phyloP scores from a whole-genome alignment of 2,888 invertebrate species.

The Drosophila koepferae region DNA sequence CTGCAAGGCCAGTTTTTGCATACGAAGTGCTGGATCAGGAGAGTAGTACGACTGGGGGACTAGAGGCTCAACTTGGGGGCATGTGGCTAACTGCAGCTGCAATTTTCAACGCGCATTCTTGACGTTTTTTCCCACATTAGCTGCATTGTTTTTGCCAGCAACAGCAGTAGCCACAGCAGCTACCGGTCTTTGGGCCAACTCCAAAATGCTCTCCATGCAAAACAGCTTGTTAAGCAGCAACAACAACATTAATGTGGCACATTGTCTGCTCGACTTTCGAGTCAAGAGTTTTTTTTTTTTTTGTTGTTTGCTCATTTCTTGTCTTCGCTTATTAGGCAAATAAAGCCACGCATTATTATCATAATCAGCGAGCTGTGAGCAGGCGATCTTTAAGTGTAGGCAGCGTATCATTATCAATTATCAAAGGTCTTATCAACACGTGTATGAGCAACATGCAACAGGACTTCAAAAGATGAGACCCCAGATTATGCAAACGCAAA shows the following conservation, averaged over 20 bases:
- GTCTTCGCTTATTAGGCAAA: slow-evolving; percentile 72
- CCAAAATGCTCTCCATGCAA: slow-evolving; percentile 72
- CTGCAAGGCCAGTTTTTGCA: slow-evolving; percentile 69
- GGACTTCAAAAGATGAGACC: slow-evolving; percentile 13
- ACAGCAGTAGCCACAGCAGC: slow-evolving; percentile 25
- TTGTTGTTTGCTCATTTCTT: background rate
- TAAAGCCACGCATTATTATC: slow-evolving; percentile 74
- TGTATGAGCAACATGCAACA: slow-evolving; percentile 21
- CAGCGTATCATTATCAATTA: slow-evolving; percentile 53
- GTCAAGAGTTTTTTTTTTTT: slow-evolving; percentile 10
- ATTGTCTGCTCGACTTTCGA: slow-evolving; percentile 73
- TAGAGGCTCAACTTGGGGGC: background rate
- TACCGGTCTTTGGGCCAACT: slow-evolving; percentile 60
- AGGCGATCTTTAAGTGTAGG: slow-evolving; percentile 22
- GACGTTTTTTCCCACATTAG: slow-evolving; percentile 84
- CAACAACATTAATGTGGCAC: slow-evolving; percentile 43
- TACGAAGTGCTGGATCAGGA: slow-evolving; percentile 42
- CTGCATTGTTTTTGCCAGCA: slow-evolving; percentile 64
- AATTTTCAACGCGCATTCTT: slow-evolving; percentile 79
- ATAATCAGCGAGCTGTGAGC: slow-evolving; percentile 43
- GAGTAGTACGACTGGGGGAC: background rate
- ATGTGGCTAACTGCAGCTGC: slow-evolving; percentile 35
- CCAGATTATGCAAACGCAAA: slow-evolving; percentile 21
- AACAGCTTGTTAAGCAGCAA: slow-evolving; percentile 81
- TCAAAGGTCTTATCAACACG: slow-evolving; percentile 43